Percentiles rank a stretch among this genome's conserved stretches.
phyloP scores from a whole-genome alignment of 2,113 vertebrate genomes.

The Noturus placidus region DNA sequence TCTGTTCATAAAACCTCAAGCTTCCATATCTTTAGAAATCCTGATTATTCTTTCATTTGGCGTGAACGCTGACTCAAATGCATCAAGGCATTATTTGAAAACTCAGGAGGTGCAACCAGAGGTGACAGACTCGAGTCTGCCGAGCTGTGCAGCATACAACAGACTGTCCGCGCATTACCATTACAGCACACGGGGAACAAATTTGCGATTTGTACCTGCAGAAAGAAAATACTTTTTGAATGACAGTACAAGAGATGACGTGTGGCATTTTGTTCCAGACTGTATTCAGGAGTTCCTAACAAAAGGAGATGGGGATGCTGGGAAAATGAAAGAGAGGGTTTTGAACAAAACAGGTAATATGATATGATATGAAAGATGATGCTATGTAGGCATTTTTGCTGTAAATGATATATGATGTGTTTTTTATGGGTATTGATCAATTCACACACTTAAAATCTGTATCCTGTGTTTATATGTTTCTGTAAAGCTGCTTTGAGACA shows the following conservation, averaged over 20 bases:
- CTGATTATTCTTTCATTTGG: neutral
- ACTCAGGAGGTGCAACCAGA: neutral
- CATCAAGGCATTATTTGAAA: neutral
- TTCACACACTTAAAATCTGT: too few species aligned
- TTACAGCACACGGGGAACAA: neutral
- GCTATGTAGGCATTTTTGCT: neutral
- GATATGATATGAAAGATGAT: neutral
- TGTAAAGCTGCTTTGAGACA: too few species aligned
- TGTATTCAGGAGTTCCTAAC: neutral
- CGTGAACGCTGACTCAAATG: neutral
- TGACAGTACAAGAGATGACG: neutral
- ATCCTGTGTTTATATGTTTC: too few species aligned
- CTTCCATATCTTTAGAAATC: neutral
- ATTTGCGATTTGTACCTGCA: neutral
- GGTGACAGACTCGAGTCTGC: slow-evolving; percentile 12
- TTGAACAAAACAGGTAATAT: neutral
- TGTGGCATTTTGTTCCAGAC: neutral
- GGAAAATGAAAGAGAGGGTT: neutral
- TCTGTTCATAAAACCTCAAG: neutral
- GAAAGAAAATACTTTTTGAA: neutral
- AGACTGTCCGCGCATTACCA: neutral
- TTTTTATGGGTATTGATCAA: neutral
- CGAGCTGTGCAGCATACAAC: neutral
- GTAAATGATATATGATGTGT: neutral
- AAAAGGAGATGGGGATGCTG: neutral